Conservation (phyloP, 2,888 invertebrate genomes). For the Patella ulyssiponensis region DNA sequence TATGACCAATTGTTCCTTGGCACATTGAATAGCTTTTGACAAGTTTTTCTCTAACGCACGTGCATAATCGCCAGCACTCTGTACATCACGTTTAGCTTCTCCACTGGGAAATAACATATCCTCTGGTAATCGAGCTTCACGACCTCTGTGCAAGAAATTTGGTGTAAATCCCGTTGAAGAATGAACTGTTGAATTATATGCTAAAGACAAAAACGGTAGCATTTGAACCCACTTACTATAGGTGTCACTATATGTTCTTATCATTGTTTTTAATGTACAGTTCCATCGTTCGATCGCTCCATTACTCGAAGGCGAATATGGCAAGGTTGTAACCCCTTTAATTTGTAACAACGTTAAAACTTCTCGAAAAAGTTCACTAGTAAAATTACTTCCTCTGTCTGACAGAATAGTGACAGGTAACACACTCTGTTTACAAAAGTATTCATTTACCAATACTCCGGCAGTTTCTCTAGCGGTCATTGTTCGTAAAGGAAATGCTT, state of each 20-base stretch:
- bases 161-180: neutral
- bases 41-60: neutral
- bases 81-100: too few species aligned
- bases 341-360: neutral
- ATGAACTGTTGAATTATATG: slow-evolving; percentile 3
- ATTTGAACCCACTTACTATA: slow-evolving; percentile 1
- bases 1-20: neutral
- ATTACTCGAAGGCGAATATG: slow-evolving; percentile 3
- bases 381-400: neutral
- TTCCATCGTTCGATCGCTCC: neutral
- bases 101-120: neutral
- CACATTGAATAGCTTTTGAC: neutral
- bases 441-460: neutral
- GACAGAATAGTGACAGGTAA: neutral
- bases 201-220: neutral
- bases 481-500: neutral
- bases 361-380: neutral
- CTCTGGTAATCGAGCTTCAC: neutral
- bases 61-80: neutral
- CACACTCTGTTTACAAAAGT: slow-evolving; percentile 8
- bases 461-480: neutral
- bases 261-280: slow-evolving; percentile 8
- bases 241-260: neutral
- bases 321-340: neutral
- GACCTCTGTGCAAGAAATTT: neutral